These are phyloP conservation scores for Rhabditoides inermis DNA, from an alignment of 2,888 invertebrate species.

Conservation along the genomic window DNA sequence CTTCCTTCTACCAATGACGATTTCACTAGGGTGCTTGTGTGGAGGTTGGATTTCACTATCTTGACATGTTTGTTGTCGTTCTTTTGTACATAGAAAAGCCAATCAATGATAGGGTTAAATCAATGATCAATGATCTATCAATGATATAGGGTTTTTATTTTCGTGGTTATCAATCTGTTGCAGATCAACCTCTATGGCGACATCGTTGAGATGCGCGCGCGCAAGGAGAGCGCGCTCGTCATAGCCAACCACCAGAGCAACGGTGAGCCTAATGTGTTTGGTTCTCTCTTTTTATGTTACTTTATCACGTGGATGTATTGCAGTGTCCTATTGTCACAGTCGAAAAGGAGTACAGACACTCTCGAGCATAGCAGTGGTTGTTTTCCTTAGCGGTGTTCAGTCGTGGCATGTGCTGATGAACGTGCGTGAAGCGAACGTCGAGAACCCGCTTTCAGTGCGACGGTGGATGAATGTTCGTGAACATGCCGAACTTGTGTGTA, in stretches of 20 bases:
- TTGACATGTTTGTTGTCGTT: not conserved
- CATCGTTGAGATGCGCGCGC: conserved; percentile 13
- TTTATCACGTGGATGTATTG: too few species aligned
- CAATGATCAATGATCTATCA: not conserved
- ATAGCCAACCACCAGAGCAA: conserved; percentile 47
- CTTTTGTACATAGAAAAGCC: not conserved
- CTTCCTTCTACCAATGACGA: not conserved
- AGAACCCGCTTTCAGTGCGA: too few species aligned
- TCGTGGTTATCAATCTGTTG: conserved; percentile 3
- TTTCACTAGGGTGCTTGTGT: too few species aligned
- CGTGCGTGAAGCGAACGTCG: too few species aligned
- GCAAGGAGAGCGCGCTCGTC: conserved; percentile 27
- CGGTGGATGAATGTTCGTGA: too few species aligned
- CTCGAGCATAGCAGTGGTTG: too few species aligned
- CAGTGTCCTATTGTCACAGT: too few species aligned
- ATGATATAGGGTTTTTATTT: not conserved
- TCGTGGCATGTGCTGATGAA: too few species aligned
- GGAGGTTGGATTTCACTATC: too few species aligned
- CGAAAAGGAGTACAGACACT: too few species aligned
- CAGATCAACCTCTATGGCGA: conserved; percentile 36
- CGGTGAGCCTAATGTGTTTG: conserved; percentile 13
- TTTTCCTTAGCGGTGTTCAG: too few species aligned
- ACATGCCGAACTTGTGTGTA: not conserved
- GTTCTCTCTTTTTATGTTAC: too few species aligned
- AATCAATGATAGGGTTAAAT: not conserved